Evolutionary conservation across 2,888 invertebrate species (phyloP), one percentile per base, ranked within the genome.

Genomic region (Cancer borealis): DNA sequence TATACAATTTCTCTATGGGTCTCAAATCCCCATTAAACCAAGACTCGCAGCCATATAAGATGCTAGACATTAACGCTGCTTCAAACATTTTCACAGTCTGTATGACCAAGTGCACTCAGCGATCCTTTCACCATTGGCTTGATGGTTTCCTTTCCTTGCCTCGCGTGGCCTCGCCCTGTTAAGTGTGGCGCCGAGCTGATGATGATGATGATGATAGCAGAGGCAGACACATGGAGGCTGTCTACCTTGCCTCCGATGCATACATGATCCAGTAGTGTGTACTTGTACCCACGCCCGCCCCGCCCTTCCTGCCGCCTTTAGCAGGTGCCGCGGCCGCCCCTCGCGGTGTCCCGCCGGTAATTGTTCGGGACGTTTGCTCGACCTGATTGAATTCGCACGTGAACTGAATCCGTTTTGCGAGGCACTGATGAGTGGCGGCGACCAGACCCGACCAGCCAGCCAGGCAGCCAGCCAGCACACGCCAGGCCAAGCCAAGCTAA

Each of bases 161-260:
- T 66, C n/a, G 66, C 66, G 66, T 66, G 66, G 66, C 66, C 66
- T 66, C n/a, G 66, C 66, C 66, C 66, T 66, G 66, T n/a, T 66
- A n/a, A 12, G 54, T 54, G 66, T 66, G 66, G 6, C 6, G 66
- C n/a, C 6, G 6, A n/a, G n/a, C 30, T 26, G 79, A 30, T 79
- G 79, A 79, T 79, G 79, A 66, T 79, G 66, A 14, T 3, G 66
- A 21, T 21, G 79, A 30, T 30, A 30, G 66, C 66, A 1, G 17
- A 66, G 6, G 21, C 66, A 66, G 66, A n/a, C 66, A 66, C 66
- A 21, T 66, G n/a, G n/a, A 66, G n/a, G 66, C 21, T 66, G n/a
- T 6, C 66, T 66, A 3, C 21, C 66, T n/a, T 66, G 66, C 21
- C 6, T 66, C n/a, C 6, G n/a, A n/a, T 14, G 21, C 66, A 66